Evolutionary conservation across 2,113 vertebrate species (phyloP).

Genomic region (Elgaria multicarinata): DNA sequence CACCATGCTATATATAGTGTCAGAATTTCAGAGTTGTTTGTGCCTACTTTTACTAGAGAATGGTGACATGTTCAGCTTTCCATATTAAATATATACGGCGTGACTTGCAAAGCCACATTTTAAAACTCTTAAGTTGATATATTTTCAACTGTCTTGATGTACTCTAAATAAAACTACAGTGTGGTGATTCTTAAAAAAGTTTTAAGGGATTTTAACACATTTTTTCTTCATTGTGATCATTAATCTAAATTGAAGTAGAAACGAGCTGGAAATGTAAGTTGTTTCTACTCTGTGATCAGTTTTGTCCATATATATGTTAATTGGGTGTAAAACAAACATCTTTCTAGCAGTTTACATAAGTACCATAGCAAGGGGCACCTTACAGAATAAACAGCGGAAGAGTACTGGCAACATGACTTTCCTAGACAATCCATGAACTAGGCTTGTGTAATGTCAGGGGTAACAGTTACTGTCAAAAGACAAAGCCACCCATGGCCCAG

Average conservation of each 20-base stretch:
- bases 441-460: constrained; percentile 25
- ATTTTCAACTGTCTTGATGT: background rate
- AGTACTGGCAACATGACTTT: constrained; percentile 25
- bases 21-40: constrained; percentile 15
- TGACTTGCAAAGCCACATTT: constrained; percentile 6
- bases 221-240: constrained; percentile 15
- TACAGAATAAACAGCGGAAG: constrained; percentile 33
- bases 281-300: constrained; percentile 33
- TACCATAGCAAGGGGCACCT: constrained; percentile 8
- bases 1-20: background rate
- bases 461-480: constrained; percentile 21
- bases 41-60: constrained; percentile 15
- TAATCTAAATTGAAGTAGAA: constrained; percentile 15
- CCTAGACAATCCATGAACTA: constrained; percentile 30
- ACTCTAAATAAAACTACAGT: constrained; percentile 32
- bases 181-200: background rate
- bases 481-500: background rate
- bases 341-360: constrained; percentile 20
- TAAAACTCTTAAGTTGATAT: constrained; percentile 7
- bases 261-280: constrained; percentile 18
- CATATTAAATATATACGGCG: constrained; percentile 26
- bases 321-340: constrained; percentile 31
- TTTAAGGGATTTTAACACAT: constrained; percentile 2
- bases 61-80: background rate
- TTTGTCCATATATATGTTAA: constrained; percentile 34